Evolutionary conservation across 2,888 invertebrate genomes (phyloP).

Genomic region (Norana najaformis): DNA sequence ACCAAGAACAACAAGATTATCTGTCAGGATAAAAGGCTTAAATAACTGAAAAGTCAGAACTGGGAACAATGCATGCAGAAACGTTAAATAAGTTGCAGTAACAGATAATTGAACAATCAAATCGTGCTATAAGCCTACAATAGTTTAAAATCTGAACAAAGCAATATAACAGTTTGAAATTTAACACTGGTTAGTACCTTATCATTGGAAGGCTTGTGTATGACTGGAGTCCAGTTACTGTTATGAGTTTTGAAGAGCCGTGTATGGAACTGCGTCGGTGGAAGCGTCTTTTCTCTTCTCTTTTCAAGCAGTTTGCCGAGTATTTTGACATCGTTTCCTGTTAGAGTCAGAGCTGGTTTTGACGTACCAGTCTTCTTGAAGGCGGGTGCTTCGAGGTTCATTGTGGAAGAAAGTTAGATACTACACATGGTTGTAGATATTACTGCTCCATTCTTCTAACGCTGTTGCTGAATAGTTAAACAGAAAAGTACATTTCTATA

Average conservation of each 20-base stretch:
- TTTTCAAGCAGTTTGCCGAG: slow-evolving; percentile 31
- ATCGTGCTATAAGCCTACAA: too few species aligned
- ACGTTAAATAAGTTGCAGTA: too few species aligned
- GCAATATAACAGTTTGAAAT: background rate
- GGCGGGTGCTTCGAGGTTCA: background rate
- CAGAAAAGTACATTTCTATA: background rate
- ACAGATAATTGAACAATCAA: too few species aligned
- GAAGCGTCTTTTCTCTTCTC: slow-evolving; percentile 39
- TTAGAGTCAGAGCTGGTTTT: slow-evolving; percentile 1
- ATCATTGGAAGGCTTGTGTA: slow-evolving; percentile 59
- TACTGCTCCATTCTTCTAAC: background rate
- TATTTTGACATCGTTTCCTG: slow-evolving; percentile 37
- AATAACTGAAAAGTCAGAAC: too few species aligned
- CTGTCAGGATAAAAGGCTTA: too few species aligned
- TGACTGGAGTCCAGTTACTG: slow-evolving; percentile 60
- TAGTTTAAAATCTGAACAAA: too few species aligned
- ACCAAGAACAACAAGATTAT: too few species aligned
- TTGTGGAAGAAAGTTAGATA: background rate
- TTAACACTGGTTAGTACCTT: slow-evolving; percentile 46
- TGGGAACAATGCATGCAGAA: too few species aligned
- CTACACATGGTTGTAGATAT: background rate
- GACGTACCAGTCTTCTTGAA: background rate
- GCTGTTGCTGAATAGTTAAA: background rate
- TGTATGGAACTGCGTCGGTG: slow-evolving; percentile 46
- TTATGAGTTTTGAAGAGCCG: slow-evolving; percentile 56